Conservation (phyloP, 1,140 invertebrate species). For the Belonocnema kinseyi region DNA sequence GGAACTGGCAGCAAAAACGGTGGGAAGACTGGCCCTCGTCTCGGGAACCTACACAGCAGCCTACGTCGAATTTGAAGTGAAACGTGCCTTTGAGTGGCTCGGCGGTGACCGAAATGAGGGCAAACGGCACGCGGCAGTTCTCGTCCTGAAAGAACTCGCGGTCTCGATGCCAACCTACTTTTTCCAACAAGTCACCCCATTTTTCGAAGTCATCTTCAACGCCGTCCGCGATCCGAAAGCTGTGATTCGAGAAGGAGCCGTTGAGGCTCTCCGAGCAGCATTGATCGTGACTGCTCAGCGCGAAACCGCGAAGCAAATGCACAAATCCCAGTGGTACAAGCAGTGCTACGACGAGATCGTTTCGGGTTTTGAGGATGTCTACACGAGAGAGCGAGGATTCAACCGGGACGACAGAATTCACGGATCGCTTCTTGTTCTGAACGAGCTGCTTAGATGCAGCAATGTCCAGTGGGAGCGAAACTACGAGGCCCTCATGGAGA, state of each 20-base stretch:
- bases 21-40: constrained; percentile 92
- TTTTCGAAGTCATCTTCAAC: constrained; percentile 97
- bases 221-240: constrained; percentile 94
- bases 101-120: constrained; percentile 91
- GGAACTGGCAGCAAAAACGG: constrained; percentile 96
- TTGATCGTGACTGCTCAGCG: constrained; percentile 95
- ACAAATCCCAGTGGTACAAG: constrained; percentile 93
- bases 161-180: constrained; percentile 98
- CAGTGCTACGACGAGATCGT: constrained; percentile 94
- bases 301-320: constrained; percentile 92
- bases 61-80: constrained; percentile 97
- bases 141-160: constrained; percentile 95
- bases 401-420: constrained; percentile 94
- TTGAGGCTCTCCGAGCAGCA: constrained; percentile 93
- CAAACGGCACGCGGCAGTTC: constrained; percentile 92
- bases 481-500: constrained; percentile 83
- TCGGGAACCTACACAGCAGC: constrained; percentile 95
- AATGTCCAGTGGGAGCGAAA: constrained; percentile 92
- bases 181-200: constrained; percentile 97
- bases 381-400: constrained; percentile 84
- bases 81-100: constrained; percentile 95
- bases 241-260: constrained; percentile 93
- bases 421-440: constrained; percentile 94
- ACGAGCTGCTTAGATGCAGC: constrained; percentile 94
- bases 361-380: constrained; percentile 85